Percentiles rank a stretch among this genome's conserved stretches.
phyloP scores from a whole-genome alignment of 2,113 vertebrate species.

The Columbina picui region DNA sequence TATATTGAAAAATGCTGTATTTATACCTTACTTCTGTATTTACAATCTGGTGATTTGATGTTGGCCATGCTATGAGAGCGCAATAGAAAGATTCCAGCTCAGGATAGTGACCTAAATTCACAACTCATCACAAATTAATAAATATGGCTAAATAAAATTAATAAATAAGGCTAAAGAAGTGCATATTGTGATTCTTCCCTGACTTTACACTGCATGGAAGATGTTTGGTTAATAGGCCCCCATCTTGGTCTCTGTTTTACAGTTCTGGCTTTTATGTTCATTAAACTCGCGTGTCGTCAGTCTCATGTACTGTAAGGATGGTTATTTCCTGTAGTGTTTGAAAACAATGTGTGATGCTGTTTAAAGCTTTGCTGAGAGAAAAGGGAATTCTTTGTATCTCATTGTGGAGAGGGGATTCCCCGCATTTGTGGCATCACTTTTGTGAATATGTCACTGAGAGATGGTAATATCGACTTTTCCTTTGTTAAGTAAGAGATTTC shows the following conservation, averaged over 20 bases:
- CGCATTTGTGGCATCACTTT: neutral
- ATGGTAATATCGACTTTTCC: slow-evolving; percentile 43
- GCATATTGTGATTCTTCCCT: neutral
- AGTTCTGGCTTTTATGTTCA: neutral
- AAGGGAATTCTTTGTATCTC: neutral
- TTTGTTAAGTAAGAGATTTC: slow-evolving; percentile 60
- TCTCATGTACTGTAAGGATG: neutral
- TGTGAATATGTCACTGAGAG: neutral
- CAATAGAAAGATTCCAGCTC: neutral
- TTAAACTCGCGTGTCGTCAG: neutral
- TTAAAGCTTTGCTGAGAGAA: neutral
- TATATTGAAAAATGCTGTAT: neutral
- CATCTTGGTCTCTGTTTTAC: neutral
- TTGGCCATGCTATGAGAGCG: neutral
- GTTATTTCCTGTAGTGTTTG: neutral
- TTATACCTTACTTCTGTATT: neutral
- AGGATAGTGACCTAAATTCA: neutral
- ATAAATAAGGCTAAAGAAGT: neutral
- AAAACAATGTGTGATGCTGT: neutral
- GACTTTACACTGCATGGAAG: neutral
- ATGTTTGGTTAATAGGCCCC: neutral
- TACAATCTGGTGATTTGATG: neutral
- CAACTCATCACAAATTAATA: neutral
- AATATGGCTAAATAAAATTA: neutral
- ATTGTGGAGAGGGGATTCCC: neutral